Evolutionary conservation across 2,113 vertebrate species (phyloP), one percentile per base, ranked within the genome.

Genomic region (Planiliza haematocheilus): DNA sequence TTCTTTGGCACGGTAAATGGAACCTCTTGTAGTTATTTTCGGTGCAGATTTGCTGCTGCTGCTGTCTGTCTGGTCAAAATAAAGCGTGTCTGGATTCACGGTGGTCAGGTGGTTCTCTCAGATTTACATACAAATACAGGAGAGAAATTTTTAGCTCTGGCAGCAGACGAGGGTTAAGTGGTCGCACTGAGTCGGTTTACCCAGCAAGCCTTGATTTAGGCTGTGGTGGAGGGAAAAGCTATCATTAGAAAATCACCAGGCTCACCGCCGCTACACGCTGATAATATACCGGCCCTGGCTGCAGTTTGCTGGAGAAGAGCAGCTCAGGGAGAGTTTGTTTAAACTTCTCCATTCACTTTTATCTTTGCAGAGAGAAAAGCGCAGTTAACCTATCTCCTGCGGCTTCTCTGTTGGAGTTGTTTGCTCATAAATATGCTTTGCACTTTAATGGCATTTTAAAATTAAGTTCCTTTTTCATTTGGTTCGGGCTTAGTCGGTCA

Each of bases 131-230:
- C 82, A 91, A 85, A 91, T 87, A 69, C n/a, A n/a, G n/a, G 74
- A 77, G 70, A 70, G 50, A 82, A 61, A 70, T 81, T 79, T 86
- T 82, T 77, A 70, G 74, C 24, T 7, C 66, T 65, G 63, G 77
- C 49, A 59, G 86, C 64, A 73, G 83, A 72, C 70, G 17, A 62
- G 84, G 89, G 85, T 91, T 92, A 91, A 92, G 92, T 88, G 83
- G 79, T 83, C 36, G 63, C 78, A 83, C 74, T 81, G 76, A 83
- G 87, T 77, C 57, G 77, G 85, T 90, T 91, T 90, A 89, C 82
- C 87, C 86, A 90, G 89, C 48, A 61, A 82, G 85, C 62, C 83
- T 88, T 78, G 84, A 87, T 91, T 91, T 89, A 91, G 89, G 88
- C 90, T 86, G 82, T 76, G 82, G 79, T 17, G 58, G 64, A 82